A percentile compares a stretch with the other conserved stretches of the same genome.
Evolutionary conservation across 2,113 vertebrate genomes (phyloP).

Genomic region (Ceyx margarethae): DNA sequence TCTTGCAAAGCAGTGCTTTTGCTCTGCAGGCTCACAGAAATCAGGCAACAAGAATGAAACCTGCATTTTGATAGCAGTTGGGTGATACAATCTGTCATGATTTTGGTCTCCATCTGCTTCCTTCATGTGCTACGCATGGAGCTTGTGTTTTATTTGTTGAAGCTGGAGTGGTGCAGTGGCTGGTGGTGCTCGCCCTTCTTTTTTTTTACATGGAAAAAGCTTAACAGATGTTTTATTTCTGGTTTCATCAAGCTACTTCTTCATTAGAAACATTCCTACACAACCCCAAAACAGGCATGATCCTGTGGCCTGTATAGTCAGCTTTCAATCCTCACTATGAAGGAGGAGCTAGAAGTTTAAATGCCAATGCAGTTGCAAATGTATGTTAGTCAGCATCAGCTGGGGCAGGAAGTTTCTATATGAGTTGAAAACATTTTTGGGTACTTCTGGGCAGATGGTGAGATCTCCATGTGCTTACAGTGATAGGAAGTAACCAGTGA

Average conservation of each 20-base stretch:
- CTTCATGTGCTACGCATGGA: background rate
- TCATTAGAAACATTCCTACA: background rate
- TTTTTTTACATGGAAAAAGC: background rate
- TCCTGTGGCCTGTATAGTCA: background rate
- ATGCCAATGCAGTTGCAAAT: rapidly evolving
- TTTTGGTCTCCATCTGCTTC: background rate
- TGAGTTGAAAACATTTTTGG: background rate
- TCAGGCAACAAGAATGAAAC: rapidly evolving
- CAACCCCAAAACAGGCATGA: background rate
- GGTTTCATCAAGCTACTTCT: background rate
- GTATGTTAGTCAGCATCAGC: rapidly evolving
- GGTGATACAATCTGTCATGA: background rate
- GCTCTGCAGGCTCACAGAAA: background rate
- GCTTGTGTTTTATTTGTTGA: background rate
- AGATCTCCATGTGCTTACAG: background rate
- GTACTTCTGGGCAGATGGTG: background rate
- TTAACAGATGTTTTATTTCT: background rate
- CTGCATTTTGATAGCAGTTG: background rate
- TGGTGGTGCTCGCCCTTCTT: background rate
- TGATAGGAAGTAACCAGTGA: background rate
- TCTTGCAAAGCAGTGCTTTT: background rate
- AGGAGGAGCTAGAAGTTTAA: background rate
- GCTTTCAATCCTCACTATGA: background rate
- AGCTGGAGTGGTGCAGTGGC: background rate
- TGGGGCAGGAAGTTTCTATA: rapidly evolving